Base-by-base conservation (phyloP, 64 coral and sea anemone genomes). In the Montipora efflorescens region DNA sequence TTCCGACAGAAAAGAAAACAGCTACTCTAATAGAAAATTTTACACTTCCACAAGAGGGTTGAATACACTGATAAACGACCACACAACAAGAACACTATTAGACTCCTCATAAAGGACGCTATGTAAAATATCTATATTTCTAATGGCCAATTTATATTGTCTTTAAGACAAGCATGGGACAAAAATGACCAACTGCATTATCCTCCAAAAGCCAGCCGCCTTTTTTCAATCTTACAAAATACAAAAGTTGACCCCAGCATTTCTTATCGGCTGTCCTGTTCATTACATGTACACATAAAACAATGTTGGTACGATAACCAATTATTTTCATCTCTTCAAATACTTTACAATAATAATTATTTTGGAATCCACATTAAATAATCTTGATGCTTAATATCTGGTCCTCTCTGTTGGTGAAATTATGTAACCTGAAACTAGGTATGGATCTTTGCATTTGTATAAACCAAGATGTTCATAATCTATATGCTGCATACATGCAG, bases 341-440 rank as follows among this genome's bases (percentile, higher is more conserved):
- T 71, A 86, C 45, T 86, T 70, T 70, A 86, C 45, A 86, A 86
- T 70, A 69, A 67, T 84, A 69, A 86, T 71, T 50, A 76, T 45
- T 76, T 67, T 48, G 45, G 46, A 71, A 71, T 86, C 82, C 82
- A 86, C 66, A 70, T 86, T 86, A 86, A 70, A 86, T 86, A 86
- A 86, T 47, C 67, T 67, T 67, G 45, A 21, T 20, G 4, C 66
- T 48, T 71, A 46, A 86, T 20, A 49, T 85, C 25, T 49, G 46
- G 82, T 50, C 82, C 44, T 44, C 43, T 36, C 10, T 49, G 5
- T 78, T 3, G 18, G 18, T 71, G 67, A 8, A 71, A 21, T 22
- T 66, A 14, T 13, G 15, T 66, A 8, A 7, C 15, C 10, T 13
- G 15, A 66, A 66, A n/a, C 20, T 71, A 23, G 67, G n/a, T 20